Evolutionary conservation across 23 tunicate genomes (phyloP).

Genomic region (Diplosoma virens): DNA sequence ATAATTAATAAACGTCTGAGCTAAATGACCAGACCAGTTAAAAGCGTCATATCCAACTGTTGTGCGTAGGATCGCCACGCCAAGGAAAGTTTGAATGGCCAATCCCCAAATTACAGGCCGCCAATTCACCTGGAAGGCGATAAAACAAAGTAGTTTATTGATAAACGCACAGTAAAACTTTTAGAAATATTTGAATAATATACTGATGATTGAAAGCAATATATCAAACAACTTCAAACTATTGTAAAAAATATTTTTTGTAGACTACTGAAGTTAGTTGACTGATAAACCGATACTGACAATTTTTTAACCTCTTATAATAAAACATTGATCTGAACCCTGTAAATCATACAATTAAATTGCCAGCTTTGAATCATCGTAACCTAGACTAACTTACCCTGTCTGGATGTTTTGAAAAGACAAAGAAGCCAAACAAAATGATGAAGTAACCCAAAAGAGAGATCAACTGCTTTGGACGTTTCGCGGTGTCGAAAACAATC

Average conservation of each 20-base stretch:
- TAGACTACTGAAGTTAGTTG: no score
- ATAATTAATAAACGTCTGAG: constrained; percentile 34
- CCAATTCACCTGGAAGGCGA: constrained; percentile 55
- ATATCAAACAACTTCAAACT: no score
- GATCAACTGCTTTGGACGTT: constrained; percentile 45
- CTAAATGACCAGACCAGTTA: constrained; percentile 39
- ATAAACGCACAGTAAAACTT: no score
- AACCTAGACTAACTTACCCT: constrained; percentile 16
- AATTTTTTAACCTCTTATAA: no score
- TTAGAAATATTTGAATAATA: no score
- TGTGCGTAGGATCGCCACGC: constrained; percentile 41
- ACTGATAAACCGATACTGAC: no score
- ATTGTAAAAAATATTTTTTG: no score
- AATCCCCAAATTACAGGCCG: constrained; percentile 70
- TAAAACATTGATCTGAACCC: no score
- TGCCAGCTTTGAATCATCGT: no score
- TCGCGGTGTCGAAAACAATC: constrained; percentile 43
- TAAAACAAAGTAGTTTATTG: no score
- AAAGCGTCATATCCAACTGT: constrained; percentile 44
- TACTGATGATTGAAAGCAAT: no score
- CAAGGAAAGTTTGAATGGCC: constrained; percentile 43
- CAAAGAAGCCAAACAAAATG: constrained; percentile 25
- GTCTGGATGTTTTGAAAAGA: constrained; percentile 35
- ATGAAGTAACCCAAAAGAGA: constrained; percentile 32
- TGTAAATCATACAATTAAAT: no score